Conservation (phyloP, 2,888 invertebrate species). For the Ochropacha duplaris region DNA sequence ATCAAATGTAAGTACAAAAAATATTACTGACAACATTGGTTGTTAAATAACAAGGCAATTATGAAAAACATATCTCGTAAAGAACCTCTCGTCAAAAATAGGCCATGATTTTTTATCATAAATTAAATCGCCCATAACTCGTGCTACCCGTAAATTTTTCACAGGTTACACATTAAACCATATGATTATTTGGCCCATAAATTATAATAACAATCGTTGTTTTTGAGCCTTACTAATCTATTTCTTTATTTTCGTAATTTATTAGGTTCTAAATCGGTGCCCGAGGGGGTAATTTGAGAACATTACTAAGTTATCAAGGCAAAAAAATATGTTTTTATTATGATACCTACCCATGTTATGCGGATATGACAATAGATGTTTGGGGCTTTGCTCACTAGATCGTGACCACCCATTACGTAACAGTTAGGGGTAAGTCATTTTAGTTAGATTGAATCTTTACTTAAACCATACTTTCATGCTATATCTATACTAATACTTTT, state of each 20-base stretch:
- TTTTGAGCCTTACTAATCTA: conserved; percentile 31
- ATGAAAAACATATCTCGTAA: not conserved
- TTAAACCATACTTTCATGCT: too few species aligned
- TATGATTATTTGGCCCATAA: conserved; percentile 36
- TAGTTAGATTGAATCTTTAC: not conserved
- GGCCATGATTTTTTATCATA: conserved; percentile 2
- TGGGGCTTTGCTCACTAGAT: not conserved
- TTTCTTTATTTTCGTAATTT: conserved; percentile 47
- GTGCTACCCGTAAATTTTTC: conserved; percentile 10
- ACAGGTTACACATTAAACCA: conserved; percentile 17
- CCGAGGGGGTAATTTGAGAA: conserved; percentile 31
- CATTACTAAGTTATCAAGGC: conserved; percentile 36
- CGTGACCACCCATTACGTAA: not conserved
- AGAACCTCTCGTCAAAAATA: not conserved
- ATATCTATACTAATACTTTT: too few species aligned
- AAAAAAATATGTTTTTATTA: not conserved
- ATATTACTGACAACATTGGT: not conserved
- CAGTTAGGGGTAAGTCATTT: not conserved
- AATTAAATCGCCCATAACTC: conserved; percentile 1
- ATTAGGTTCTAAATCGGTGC: conserved; percentile 35
- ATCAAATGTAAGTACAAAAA: not conserved
- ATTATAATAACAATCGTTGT: conserved; percentile 42
- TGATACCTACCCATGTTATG: not conserved
- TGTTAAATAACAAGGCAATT: not conserved
- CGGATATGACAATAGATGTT: not conserved